Percentiles rank a stretch among this genome's conserved stretches.
Evolutionary conservation across 2,113 vertebrate genomes (phyloP).

Genomic region (Shinisaurus crocodilurus): DNA sequence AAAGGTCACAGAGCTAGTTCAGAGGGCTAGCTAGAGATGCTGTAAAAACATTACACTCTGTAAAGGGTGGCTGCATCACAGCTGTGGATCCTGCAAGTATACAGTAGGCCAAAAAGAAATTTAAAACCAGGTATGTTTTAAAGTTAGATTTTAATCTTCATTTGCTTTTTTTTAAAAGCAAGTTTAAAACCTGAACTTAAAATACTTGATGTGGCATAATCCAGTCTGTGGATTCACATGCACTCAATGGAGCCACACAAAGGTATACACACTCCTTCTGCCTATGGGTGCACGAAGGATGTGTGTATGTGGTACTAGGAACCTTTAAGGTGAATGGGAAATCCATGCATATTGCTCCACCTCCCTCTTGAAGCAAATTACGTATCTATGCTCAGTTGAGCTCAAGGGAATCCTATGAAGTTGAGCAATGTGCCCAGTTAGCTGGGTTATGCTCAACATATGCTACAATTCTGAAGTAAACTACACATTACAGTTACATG

Average conservation of each 20-base stretch:
- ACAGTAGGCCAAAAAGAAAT: neutral
- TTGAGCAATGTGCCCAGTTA: neutral
- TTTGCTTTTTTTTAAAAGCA: neutral
- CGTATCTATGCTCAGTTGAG: neutral
- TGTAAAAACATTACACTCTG: neutral
- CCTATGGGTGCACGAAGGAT: neutral
- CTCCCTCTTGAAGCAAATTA: neutral
- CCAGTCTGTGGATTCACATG: neutral
- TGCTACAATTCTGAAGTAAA: neutral
- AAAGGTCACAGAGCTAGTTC: slow-evolving; percentile 8
- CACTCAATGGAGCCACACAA: neutral
- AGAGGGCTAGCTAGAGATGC: neutral
- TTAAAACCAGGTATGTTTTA: neutral
- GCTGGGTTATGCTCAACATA: neutral
- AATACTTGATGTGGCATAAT: neutral
- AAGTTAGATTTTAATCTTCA: neutral
- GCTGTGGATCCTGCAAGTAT: neutral
- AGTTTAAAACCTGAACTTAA: neutral
- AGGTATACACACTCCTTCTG: neutral
- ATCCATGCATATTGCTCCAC: neutral
- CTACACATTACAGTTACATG: neutral
- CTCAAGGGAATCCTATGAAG: neutral
- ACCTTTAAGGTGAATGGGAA: neutral
- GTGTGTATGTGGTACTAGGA: neutral
- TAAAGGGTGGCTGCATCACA: neutral